These are phyloP conservation scores for Chaetophractus vellerosus DNA, from an alignment of 2,797 vertebrate species.

Conservation along the genomic window DNA sequence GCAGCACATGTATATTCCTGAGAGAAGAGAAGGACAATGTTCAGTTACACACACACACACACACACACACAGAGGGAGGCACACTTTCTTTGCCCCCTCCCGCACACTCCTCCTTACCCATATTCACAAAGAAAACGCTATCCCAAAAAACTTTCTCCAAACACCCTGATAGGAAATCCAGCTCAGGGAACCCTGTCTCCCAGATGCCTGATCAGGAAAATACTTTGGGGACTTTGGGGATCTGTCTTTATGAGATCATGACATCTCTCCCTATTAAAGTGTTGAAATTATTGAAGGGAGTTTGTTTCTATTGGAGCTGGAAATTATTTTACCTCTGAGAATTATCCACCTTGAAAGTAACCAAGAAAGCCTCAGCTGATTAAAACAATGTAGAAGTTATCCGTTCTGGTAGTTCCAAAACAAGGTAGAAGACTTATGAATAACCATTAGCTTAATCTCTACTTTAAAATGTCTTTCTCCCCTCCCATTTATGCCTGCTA, in stretches of 20 bases:
- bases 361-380: background rate
- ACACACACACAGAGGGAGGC: background rate
- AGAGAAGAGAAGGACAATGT: too few relatives aligned
- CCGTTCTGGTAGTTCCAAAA: slow-evolving; percentile 4
- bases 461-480: background rate
- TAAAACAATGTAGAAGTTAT: background rate
- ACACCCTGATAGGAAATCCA: background rate
- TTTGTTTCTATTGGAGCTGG: slow-evolving; percentile 61
- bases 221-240: background rate
- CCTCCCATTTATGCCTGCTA: background rate
- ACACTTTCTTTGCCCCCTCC: too few relatives aligned
- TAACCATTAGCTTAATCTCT: background rate
- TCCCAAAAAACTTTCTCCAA: background rate
- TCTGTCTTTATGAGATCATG: background rate
- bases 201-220: background rate
- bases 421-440: background rate
- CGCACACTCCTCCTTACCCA: background rate
- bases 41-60: background rate
- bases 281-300: background rate
- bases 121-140: background rate
- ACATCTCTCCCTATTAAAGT: background rate
- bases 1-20: too few relatives aligned
- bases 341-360: background rate
- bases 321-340: slow-evolving; percentile 42
- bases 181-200: background rate